Base-by-base conservation (phyloP, 30 jellyfish, hydroid and myxozoan genomes). In the Cassiopea andromeda region DNA sequence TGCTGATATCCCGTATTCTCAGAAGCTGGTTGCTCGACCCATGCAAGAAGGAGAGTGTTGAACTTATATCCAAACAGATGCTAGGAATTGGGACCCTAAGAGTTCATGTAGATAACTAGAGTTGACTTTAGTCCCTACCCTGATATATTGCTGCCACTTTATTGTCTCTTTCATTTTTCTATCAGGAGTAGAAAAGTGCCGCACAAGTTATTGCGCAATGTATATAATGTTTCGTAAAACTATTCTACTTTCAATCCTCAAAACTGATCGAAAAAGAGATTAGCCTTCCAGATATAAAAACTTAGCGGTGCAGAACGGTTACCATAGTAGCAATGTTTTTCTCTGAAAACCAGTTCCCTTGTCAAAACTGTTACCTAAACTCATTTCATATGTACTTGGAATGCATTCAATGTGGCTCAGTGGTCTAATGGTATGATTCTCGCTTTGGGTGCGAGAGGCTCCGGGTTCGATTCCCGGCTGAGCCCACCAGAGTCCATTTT, bases 401-500 rank as follows among this genome's bases (percentile, higher is more conserved):
- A 4, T 3, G 14, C 10, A 61, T 50, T 2, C 64, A 2, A 46
- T 48, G 45, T 43, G 89, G 89, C 89, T 80, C 80, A 68, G 89
- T 80, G 89, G 89, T 80, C 89, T 80, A 80, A 80, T 80, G 89
- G 89, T 80, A 60, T 77, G 86, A 77, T 77, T 77, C 86, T 77
- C 86, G 86, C 86, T 77, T 77, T 77, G 86, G 86, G 86, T 77
- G 86, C 86, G 86, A 77, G 86, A 77, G 86, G 86, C 86, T 77
- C 86, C 86, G 86, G 86, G 86, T 80, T 80, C 89, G 89, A 80
- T 80, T 80, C 89, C 89, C 89, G 89, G 90, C 90, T 70, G 90
- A 81, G 92, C 92, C 85, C 92, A 64, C 57, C 71, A 50, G 64
- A 50, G 5, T 2, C 9, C 9, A 2, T 50, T 5, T 50, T 50